These are phyloP conservation scores for Entomobrya proxima DNA, from an alignment of 2,888 invertebrate species.

Conservation along the genomic window DNA sequence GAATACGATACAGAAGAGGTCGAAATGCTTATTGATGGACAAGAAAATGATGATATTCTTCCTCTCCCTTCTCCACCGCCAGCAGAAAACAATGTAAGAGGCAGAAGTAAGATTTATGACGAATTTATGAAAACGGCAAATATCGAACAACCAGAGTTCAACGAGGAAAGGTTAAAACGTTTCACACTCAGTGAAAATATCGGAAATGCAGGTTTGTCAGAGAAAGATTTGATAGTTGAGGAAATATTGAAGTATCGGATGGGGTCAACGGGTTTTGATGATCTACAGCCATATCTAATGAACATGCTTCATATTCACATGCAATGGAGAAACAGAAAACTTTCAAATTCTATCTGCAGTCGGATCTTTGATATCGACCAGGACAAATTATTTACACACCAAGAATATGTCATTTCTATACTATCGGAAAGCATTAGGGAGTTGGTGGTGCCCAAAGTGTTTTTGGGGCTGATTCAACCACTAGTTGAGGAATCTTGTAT, in stretches of 20 bases:
- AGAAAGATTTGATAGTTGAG: constrained; percentile 11
- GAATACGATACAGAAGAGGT: neutral
- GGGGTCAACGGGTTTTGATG: neutral
- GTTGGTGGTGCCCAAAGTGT: constrained; percentile 8
- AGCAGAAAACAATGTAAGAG: neutral
- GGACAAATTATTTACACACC: constrained; percentile 5
- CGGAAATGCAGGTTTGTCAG: neutral
- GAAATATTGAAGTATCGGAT: constrained; percentile 41
- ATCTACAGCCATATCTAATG: neutral
- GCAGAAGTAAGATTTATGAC: neutral
- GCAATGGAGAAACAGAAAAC: neutral
- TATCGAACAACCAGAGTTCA: neutral
- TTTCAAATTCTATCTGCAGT: constrained; percentile 20
- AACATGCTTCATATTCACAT: neutral
- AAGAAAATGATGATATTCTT: too few relatives aligned
- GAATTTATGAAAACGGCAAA: constrained; percentile 10
- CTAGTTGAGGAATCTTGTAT: constrained; percentile 41
- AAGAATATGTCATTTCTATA: constrained; percentile 42
- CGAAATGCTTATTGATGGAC: too few relatives aligned
- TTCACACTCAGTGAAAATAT: neutral
- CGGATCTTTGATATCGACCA: constrained; percentile 24
- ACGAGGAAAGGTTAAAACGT: constrained; percentile 4
- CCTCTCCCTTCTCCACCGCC: neutral
- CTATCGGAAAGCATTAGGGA: constrained; percentile 5
- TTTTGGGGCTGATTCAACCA: constrained; percentile 31